Conservation (phyloP, 2,797 vertebrate genomes). For the Ptychobarbus kaznakovi region DNA sequence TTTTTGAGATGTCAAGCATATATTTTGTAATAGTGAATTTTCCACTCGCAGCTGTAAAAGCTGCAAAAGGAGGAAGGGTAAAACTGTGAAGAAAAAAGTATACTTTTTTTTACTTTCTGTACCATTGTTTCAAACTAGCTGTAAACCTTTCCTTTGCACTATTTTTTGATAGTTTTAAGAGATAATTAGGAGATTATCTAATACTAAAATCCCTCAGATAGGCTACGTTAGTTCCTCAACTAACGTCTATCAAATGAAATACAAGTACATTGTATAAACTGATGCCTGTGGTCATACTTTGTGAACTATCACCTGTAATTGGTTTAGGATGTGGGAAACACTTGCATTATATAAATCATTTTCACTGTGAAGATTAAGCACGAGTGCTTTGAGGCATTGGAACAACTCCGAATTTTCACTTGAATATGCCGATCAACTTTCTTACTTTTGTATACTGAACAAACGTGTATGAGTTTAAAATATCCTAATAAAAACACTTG, state of each 20-base stretch:
- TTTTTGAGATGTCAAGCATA: constrained; percentile 44
- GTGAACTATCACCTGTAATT: constrained; percentile 12
- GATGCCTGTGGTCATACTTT: neutral
- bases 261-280: neutral
- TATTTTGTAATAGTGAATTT: constrained; percentile 64
- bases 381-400: too few species aligned
- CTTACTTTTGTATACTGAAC: neutral
- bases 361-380: constrained; percentile 9
- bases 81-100: constrained; percentile 35
- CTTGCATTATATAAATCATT: neutral
- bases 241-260: constrained; percentile 7
- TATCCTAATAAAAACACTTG: neutral
- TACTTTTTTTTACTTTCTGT: neutral
- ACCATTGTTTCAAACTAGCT: neutral
- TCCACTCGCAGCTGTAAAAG: constrained; percentile 55
- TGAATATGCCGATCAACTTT: neutral
- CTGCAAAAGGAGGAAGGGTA: constrained; percentile 14
- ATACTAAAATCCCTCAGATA: neutral
- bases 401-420: neutral
- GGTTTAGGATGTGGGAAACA: constrained; percentile 29
- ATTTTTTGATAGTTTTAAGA: neutral
- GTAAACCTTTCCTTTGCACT: neutral
- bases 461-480: neutral
- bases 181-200: neutral
- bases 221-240: neutral